A percentile compares a stretch with the other conserved stretches of the same genome.
Evolutionary conservation across 2,797 vertebrate genomes (phyloP).

Genomic region (Trichosurus vulpecula): DNA sequence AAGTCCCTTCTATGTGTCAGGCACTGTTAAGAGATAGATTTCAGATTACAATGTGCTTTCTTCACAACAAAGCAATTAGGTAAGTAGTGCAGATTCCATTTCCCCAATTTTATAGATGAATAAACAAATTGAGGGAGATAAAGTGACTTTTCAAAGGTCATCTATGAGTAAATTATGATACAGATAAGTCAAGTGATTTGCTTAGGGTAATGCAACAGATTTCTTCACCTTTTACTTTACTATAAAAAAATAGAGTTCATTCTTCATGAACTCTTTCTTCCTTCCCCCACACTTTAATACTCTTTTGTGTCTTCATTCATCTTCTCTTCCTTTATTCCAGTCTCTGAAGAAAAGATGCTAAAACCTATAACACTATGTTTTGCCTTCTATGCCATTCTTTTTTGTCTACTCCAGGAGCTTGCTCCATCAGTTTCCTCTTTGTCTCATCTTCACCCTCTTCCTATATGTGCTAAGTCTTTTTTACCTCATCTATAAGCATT

Average conservation of each 20-base stretch:
- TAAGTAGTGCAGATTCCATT: neutral
- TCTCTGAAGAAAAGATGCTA: neutral
- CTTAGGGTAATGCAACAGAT: neutral
- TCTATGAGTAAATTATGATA: neutral
- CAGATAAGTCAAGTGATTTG: neutral
- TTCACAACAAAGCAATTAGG: neutral
- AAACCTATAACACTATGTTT: neutral
- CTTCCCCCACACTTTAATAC: neutral
- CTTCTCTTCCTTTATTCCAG: neutral
- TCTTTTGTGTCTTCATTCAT: neutral
- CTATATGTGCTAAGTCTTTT: neutral
- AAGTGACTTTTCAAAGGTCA: neutral
- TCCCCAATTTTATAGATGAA: neutral
- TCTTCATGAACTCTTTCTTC: neutral
- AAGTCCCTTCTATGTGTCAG: neutral
- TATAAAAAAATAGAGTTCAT: neutral
- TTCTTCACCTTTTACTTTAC: neutral
- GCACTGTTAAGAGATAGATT: neutral
- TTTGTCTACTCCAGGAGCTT: neutral
- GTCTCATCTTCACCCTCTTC: neutral
- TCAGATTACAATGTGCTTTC: neutral
- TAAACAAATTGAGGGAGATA: neutral
- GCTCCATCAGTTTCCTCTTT: neutral
- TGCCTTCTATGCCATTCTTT: neutral
- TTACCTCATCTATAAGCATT: neutral